Evolutionary conservation across 2,113 vertebrate genomes (phyloP), one percentile per base, ranked within the genome.

Genomic region (Phrynocephalus versicolor): DNA sequence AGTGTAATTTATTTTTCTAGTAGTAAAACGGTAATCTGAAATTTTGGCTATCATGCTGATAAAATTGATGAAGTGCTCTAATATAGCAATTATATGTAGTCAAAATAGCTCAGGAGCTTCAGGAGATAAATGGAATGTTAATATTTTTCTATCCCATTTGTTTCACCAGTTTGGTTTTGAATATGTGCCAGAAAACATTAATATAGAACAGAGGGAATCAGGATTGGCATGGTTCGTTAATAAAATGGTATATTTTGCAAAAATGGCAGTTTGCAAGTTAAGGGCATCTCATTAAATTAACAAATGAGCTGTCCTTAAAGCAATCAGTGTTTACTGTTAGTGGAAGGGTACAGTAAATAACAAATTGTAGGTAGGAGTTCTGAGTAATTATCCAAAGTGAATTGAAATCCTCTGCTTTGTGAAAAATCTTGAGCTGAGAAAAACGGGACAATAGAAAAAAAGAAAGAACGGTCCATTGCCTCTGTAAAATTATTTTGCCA

Each of bases 281-380:
- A 94, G 88, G 88, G 78, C 74, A 88, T 70, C 87, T 95, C 92
- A 93, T 95, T 93, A 94, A 91, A 90, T 79, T 91, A 92, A 94
- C 81, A 89, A 86, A 90, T 90, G 88, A 92, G 85, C 88, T 88
- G 76, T 81, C 89, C 85, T 93, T 90, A 90, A 88, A 94, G 82
- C 83, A 87, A 93, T 93, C 77, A 89, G 84, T 92, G 87, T 87
- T 94, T 91, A 95, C 83, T 93, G 89, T 94, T 93, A 94, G 89
- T 86, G 64, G 73, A 86, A 90, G 84, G 88, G 76, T 85, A 83
- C 84, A 87, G 85, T 92, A 92, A 93, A 90, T 92, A 91, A 92
- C 90, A 89, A 85, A 91, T 92, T 90, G 25, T 86, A 93, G 89
- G 81, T 93, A 90, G 76, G 84, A 82, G 30, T 73, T 84, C 23